Percentiles rank a stretch among this genome's conserved stretches.
Conservation (phyloP, 2,888 invertebrate genomes). For the Phalera bucephala region DNA sequence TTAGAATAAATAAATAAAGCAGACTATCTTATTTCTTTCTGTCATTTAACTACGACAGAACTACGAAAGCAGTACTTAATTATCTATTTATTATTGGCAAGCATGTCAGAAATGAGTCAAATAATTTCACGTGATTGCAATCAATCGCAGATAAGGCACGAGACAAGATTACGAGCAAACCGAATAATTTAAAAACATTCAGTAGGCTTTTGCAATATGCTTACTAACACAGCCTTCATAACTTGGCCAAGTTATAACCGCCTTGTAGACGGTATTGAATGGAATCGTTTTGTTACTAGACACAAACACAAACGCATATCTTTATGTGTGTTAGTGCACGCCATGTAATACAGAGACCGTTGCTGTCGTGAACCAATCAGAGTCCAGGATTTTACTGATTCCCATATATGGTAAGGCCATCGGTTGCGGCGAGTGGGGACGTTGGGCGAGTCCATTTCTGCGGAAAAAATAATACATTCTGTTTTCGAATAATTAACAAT, state of each 20-base stretch:
- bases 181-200: slow-evolving; percentile 7
- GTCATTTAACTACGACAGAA: too few species aligned
- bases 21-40: too few species aligned
- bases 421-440: slow-evolving; percentile 77
- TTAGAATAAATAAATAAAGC: too few species aligned
- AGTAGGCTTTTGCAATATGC: slow-evolving; percentile 2
- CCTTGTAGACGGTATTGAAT: slow-evolving; percentile 47
- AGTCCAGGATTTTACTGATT: slow-evolving; percentile 86
- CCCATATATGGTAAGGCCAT: slow-evolving; percentile 92
- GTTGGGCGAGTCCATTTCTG: slow-evolving; percentile 71
- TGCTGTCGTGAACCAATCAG: slow-evolving; percentile 85
- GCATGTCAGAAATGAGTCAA: background rate
- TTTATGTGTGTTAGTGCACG: slow-evolving; percentile 45
- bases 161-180: slow-evolving; percentile 10
- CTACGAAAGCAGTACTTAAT: too few species aligned
- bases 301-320: slow-evolving; percentile 42
- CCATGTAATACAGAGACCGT: slow-evolving; percentile 74
- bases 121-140: slow-evolving; percentile 3
- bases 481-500: slow-evolving; percentile 56
- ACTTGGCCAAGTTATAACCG: slow-evolving; percentile 38
- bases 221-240: slow-evolving; percentile 18
- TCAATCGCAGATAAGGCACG: slow-evolving; percentile 10
- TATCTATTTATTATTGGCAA: too few species aligned
- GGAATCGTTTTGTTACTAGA: slow-evolving; percentile 55
- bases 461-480: slow-evolving; percentile 53